phyloP scores from a whole-genome alignment of 2,113 vertebrate species.

The Trematocara variabile region DNA sequence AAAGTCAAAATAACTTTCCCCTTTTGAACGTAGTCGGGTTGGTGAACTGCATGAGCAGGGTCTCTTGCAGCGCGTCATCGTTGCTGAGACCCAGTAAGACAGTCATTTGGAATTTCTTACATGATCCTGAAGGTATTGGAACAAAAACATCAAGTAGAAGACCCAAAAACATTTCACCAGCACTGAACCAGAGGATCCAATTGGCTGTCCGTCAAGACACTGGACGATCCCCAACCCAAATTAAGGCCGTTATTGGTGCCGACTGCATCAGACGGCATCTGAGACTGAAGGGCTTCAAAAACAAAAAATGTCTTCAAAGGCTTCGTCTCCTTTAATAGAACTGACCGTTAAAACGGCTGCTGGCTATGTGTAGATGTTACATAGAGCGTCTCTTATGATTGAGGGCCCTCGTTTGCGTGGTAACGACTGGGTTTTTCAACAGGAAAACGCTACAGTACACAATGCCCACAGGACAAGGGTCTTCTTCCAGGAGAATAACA shows the following conservation, averaged over 20 bases:
- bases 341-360: rapidly evolving
- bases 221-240: neutral
- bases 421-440: neutral
- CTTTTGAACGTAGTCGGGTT: neutral
- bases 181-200: neutral
- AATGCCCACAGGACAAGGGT: neutral
- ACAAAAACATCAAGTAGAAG: rapidly evolving
- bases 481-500: neutral
- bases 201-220: rapidly evolving
- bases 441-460: neutral
- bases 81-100: neutral
- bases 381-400: neutral
- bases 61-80: neutral
- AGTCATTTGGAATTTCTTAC: neutral
- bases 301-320: neutral
- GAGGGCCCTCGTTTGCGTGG: neutral
- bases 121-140: neutral
- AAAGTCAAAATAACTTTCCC: neutral
- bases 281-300: neutral
- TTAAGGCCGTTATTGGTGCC: rapidly evolving
- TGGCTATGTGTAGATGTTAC: neutral
- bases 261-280: neutral
- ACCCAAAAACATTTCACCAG: neutral
- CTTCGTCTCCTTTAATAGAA: neutral
- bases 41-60: neutral